phyloP scores from a whole-genome alignment of 2,888 invertebrate species.

The Drosophila peninsularis region DNA sequence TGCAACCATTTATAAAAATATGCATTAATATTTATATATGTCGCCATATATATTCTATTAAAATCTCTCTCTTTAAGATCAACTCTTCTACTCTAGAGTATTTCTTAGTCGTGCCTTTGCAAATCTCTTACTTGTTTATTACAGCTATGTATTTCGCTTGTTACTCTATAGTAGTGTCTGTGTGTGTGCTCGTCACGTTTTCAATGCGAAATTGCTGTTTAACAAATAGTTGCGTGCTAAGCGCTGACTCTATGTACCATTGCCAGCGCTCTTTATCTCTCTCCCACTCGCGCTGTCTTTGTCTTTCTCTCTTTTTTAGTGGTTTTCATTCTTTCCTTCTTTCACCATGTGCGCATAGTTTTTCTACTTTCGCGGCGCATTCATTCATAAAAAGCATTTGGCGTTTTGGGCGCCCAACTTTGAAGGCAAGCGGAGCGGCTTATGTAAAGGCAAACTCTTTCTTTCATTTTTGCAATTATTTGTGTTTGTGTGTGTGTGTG shows the following conservation, averaged over 20 bases:
- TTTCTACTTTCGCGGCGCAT: slow-evolving; percentile 59
- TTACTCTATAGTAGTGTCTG: slow-evolving; percentile 18
- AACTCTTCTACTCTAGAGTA: background rate
- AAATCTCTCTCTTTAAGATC: too few relatives aligned
- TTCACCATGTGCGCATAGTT: slow-evolving; percentile 50
- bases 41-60: too few relatives aligned
- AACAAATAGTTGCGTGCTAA: slow-evolving; percentile 74
- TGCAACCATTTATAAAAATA: background rate
- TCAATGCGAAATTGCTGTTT: slow-evolving; percentile 57
- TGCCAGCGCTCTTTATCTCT: slow-evolving; percentile 10
- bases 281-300: background rate
- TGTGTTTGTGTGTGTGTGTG: slow-evolving; percentile 9
- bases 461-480: slow-evolving; percentile 64
- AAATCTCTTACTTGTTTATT: slow-evolving; percentile 6
- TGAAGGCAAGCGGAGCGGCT: slow-evolving; percentile 52
- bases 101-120: background rate
- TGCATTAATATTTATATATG: background rate
- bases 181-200: slow-evolving; percentile 38
- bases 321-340: slow-evolving; percentile 42
- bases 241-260: slow-evolving; percentile 17
- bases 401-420: slow-evolving; percentile 36
- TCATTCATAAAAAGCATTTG: slow-evolving; percentile 74
- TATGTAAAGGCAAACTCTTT: slow-evolving; percentile 70
- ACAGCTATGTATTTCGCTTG: slow-evolving; percentile 16
- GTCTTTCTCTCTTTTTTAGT: slow-evolving; percentile 2